These are phyloP conservation scores for Philopotamus ludificatus DNA, from an alignment of 1,140 invertebrate genomes.

Conservation along the genomic window DNA sequence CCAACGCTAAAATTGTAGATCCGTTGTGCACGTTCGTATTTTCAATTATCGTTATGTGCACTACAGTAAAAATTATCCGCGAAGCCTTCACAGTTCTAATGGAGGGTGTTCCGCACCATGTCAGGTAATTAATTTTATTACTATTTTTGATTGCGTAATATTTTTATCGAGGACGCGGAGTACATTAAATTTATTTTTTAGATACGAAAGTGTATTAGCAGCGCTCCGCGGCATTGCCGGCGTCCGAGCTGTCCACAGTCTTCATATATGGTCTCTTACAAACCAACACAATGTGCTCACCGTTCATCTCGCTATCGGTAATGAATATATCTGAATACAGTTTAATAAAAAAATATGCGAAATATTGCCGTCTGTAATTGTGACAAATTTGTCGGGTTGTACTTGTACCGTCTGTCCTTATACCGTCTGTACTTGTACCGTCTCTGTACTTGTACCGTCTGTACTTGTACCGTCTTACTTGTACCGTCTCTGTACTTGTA, in stretches of 20 bases:
- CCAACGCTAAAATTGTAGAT: conserved; percentile 75
- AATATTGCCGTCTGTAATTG: neutral
- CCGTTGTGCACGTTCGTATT: conserved; percentile 89
- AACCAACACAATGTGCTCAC: conserved; percentile 68
- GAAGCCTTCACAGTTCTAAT: conserved; percentile 77
- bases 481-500: too few species aligned
- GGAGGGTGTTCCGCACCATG: conserved; percentile 70
- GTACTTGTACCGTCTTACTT: too few species aligned
- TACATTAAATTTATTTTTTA: conserved; percentile 34
- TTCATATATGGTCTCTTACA: conserved; percentile 80
- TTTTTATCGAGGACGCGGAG: too few species aligned
- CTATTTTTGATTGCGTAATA: neutral
- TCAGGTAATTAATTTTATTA: conserved; percentile 47
- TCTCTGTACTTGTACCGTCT: too few species aligned
- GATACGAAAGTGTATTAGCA: conserved; percentile 49
- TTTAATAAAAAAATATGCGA: neutral
- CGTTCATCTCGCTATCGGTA: conserved; percentile 76
- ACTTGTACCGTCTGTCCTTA: too few species aligned
- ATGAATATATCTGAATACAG: conserved; percentile 40
- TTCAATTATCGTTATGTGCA: conserved; percentile 79
- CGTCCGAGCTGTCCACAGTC: conserved; percentile 74
- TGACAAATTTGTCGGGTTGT: too few species aligned
- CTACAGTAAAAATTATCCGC: conserved; percentile 71
- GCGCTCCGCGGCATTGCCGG: conserved; percentile 63
- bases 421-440: too few species aligned